Conservation (phyloP, 1,140 invertebrate species). For the Cepaea nemoralis region DNA sequence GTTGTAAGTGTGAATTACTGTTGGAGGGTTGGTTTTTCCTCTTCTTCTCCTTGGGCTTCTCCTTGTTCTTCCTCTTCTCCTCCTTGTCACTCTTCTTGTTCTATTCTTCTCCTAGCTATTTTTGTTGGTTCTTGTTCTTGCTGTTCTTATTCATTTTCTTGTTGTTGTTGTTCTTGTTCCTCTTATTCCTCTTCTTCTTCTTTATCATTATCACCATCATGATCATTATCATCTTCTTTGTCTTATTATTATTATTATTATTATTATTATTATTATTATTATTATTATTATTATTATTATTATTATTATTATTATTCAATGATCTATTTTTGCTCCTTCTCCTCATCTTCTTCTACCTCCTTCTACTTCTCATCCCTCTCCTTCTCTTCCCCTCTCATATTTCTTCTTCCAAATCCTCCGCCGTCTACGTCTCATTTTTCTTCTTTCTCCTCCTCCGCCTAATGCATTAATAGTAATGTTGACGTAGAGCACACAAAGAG, state of each 20-base stretch:
- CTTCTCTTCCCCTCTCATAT: background rate
- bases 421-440: too few species aligned
- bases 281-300: too few species aligned
- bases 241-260: background rate
- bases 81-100: background rate
- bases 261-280: too few species aligned
- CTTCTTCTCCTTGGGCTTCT: background rate
- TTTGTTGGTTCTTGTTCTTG: too few species aligned
- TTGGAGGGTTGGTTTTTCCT: too few species aligned
- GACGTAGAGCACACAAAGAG: too few species aligned
- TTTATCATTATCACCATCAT: background rate
- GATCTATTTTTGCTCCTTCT: background rate
- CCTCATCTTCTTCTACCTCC: background rate
- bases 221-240: background rate
- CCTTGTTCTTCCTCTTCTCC: background rate
- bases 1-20: too few species aligned
- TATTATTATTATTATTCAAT: background rate
- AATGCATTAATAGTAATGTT: too few species aligned
- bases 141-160: conserved; percentile 5
- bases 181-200: too few species aligned
- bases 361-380: too few species aligned
- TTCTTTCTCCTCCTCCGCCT: too few species aligned
- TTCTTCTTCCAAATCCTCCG: too few species aligned
- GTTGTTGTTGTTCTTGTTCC: background rate
- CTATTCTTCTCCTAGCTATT: background rate